Evolutionary conservation across 2,797 vertebrate genomes (phyloP).

Genomic region (Lagocephalus sceleratus): DNA sequence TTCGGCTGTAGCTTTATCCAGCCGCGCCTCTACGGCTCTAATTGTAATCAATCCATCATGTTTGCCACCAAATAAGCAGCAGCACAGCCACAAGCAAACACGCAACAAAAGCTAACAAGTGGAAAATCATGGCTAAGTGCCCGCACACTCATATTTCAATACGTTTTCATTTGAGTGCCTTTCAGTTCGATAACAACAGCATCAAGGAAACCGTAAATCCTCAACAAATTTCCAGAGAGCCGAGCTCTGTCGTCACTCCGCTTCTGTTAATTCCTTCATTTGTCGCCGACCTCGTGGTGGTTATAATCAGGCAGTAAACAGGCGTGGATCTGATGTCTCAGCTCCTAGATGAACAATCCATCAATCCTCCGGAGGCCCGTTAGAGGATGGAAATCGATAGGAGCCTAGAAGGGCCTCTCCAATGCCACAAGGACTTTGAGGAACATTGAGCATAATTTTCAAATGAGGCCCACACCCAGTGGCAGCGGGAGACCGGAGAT

Average conservation of each 20-base stretch:
- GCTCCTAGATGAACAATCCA: constrained; percentile 63
- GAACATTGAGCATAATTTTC: constrained; percentile 57
- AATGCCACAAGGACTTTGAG: constrained; percentile 56
- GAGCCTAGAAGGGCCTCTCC: constrained; percentile 59
- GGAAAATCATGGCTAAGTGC: constrained; percentile 73
- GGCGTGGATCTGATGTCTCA: constrained; percentile 52
- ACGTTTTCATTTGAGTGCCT: constrained; percentile 62
- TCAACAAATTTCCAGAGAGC: constrained; percentile 48
- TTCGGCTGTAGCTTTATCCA: constrained; percentile 32
- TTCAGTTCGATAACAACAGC: constrained; percentile 38
- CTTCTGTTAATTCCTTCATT: constrained; percentile 64
- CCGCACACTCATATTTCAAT: constrained; percentile 62
- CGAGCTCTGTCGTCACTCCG: constrained; percentile 31
- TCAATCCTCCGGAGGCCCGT: constrained; percentile 58
- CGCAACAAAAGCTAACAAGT: constrained; percentile 71
- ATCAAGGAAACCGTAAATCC: constrained; percentile 59
- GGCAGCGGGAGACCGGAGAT: background rate
- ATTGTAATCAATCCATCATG: constrained; percentile 75
- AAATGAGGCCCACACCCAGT: constrained; percentile 30
- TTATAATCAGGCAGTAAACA: constrained; percentile 36
- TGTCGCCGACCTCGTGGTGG: constrained; percentile 41
- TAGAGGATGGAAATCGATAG: constrained; percentile 63
- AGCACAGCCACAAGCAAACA: constrained; percentile 65
- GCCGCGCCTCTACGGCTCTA: constrained; percentile 58
- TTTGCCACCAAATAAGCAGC: constrained; percentile 71